Base-by-base conservation (phyloP, 2,888 invertebrate species). In the Sympetrum striolatum region DNA sequence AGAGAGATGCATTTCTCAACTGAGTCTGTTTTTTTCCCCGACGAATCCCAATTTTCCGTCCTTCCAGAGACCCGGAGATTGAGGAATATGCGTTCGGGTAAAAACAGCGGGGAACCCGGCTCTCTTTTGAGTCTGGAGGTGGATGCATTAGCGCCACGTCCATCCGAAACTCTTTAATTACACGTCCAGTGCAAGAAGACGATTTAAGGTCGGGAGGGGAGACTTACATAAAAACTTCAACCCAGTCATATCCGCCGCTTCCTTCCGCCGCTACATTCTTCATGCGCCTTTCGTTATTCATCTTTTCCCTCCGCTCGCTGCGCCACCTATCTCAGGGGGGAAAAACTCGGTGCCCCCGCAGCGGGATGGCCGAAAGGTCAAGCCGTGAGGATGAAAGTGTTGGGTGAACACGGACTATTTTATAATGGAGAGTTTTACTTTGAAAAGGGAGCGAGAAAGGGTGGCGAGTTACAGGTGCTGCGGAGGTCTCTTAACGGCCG, bases 101-200 rank as follows among this genome's bases (percentile, higher is more conserved):
- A 86, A 39, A 60, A 39, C 86, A 86, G 86, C 86, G 64, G 86
- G 86, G 37, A 60, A 37, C 86, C 39, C 5, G 37, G 37, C 15
- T 60, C 86, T 86, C 86, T 35, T 64, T 86, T 37, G 60, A 60
- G 2, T n/a, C 1, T 12, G 31, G 12, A 60, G 60, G 86, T 22
- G 58, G 31, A 86, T 86, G 86, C 60, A 86, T 86, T 86, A 64
- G 37, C 60, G 22, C 64, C 60, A 35, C 60, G 86, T 86, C 86
- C 86, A 64, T 39, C 86, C 73, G 12, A 64, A 86, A 86, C 86
- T 73, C 73, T 37, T 60, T 64, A 86, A 86, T 86, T 64, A 86
- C 86, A 31, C 86, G 86, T 60, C 64, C 18, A n/a, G 22, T 86
- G 60, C 60, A 60, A 25, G 35, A 53, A 37, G 31, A 48, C 53